Percentiles rank a stretch among this genome's conserved stretches.
Evolutionary conservation across 2,888 invertebrate species (phyloP).

Genomic region (Napeogenes inachia): DNA sequence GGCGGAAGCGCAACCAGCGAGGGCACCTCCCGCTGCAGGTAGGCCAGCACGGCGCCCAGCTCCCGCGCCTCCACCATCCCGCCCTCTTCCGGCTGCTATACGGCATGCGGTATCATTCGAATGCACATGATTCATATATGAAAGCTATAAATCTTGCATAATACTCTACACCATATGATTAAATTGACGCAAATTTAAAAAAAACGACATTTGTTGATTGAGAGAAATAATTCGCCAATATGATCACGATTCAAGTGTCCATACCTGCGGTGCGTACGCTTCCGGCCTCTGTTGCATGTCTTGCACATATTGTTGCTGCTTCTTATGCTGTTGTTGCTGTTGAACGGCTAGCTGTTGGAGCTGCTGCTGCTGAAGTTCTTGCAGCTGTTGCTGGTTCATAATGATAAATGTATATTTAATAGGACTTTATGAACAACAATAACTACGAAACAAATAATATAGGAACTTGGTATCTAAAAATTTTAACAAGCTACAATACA

Average conservation of each 20-base stretch:
- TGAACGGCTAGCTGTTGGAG: slow-evolving; percentile 54
- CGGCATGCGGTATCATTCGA: not conserved
- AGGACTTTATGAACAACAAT: not conserved
- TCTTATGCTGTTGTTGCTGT: slow-evolving; percentile 59
- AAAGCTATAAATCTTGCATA: not conserved
- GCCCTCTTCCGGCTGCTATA: slow-evolving; percentile 34
- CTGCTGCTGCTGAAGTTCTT: slow-evolving; percentile 52
- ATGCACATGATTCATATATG: not conserved
- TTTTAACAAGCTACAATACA: no score
- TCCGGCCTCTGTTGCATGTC: slow-evolving; percentile 58
- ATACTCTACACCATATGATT: slow-evolving; percentile 4
- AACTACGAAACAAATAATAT: no score
- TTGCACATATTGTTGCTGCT: slow-evolving; percentile 51
- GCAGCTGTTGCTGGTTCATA: slow-evolving; percentile 48
- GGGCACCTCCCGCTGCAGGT: slow-evolving; percentile 78
- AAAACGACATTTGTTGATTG: no score
- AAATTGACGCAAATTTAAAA: not conserved
- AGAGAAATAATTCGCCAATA: no score
- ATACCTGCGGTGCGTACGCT: slow-evolving; percentile 49
- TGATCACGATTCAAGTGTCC: not conserved
- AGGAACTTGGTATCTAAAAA: no score
- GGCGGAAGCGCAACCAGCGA: slow-evolving; percentile 72
- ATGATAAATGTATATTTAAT: slow-evolving; percentile 22
- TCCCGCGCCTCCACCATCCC: slow-evolving; percentile 65
- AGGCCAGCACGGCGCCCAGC: slow-evolving; percentile 78